Conservation (phyloP, 2,797 vertebrate genomes). For the Apogon hyalosoma region DNA sequence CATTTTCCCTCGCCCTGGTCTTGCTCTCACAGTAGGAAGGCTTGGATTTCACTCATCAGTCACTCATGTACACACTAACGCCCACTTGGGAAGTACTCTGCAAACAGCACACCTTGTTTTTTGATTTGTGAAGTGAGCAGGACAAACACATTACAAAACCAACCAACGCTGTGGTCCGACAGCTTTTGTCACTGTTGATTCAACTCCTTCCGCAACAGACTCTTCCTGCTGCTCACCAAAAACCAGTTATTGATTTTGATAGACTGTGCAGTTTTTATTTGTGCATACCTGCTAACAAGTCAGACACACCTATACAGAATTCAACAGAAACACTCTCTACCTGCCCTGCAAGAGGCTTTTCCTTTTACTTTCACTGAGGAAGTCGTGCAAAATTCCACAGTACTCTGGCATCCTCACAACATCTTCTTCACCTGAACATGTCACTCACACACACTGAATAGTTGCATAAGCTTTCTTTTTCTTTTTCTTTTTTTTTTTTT, state of each 20-base stretch:
- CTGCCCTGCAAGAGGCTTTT: not conserved
- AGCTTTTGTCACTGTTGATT: not conserved
- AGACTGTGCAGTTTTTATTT: not conserved
- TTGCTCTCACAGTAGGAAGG: not conserved
- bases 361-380: not conserved
- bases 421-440: not conserved
- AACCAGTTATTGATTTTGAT: not conserved
- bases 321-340: not conserved
- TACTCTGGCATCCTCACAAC: not conserved
- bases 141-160: not conserved
- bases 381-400: conserved; percentile 18
- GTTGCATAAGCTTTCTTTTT: not conserved
- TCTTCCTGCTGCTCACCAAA: not conserved
- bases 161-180: not conserved
- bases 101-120: conserved; percentile 24
- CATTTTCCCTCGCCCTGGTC: not conserved
- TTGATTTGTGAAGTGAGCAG: conserved; percentile 9
- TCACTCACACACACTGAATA: not conserved
- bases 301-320: conserved; percentile 3
- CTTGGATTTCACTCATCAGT: conserved; percentile 20
- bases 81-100: conserved; percentile 21
- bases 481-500: not conserved
- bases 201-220: not conserved
- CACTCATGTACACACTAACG: conserved; percentile 8
- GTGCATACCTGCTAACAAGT: not conserved